phyloP scores from a whole-genome alignment of 2,113 vertebrate species.

The Bubo scandiacus region DNA sequence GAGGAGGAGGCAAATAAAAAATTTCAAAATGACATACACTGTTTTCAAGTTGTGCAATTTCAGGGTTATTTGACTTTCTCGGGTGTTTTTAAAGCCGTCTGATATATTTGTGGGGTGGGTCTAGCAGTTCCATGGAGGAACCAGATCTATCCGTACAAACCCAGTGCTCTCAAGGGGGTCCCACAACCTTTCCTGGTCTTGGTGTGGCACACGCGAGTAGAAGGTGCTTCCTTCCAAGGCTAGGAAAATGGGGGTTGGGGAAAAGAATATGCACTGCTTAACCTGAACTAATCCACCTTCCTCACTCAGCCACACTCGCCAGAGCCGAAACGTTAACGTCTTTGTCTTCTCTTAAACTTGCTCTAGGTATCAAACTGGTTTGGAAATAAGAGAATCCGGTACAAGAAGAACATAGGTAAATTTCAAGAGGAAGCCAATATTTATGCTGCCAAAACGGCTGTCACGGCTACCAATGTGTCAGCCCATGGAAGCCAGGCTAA shows the following conservation, averaged over 20 bases:
- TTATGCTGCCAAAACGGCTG: constrained; percentile 99
- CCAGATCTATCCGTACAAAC: background rate
- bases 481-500: constrained; percentile 99
- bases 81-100: background rate
- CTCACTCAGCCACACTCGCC: background rate
- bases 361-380: constrained; percentile 99
- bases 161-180: background rate
- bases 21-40: background rate
- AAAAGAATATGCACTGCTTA: background rate
- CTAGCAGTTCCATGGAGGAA: background rate
- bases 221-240: background rate
- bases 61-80: background rate
- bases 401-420: constrained; percentile 99
- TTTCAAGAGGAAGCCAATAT: constrained; percentile 99
- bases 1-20: background rate
- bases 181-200: background rate
- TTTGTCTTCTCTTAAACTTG: constrained; percentile 50
- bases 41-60: background rate
- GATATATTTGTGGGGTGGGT: background rate
- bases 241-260: background rate
- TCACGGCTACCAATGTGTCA: constrained; percentile 94
- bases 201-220: rapidly evolving
- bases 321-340: background rate
- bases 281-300: background rate
- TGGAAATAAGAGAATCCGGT: constrained; percentile 99